Evolutionary conservation across 2,113 vertebrate species (phyloP).

Genomic region (Rhinogobius similis): DNA sequence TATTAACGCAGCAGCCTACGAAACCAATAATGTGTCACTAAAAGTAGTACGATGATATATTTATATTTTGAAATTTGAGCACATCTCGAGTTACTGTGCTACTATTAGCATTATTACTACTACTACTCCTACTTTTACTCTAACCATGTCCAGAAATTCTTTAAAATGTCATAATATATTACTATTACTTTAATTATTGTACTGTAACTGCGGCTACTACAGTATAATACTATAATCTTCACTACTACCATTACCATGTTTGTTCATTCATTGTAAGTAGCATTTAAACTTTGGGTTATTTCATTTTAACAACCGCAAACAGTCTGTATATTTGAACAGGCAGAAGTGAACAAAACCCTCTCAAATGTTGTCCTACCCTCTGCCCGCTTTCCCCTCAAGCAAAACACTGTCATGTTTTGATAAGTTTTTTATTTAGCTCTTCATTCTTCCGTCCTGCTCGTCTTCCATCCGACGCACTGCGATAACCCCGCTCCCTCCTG

Average conservation of each 20-base stretch:
- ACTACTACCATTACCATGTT: neutral
- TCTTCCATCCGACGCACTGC: constrained; percentile 40
- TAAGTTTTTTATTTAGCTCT: constrained; percentile 45
- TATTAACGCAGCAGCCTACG: no score
- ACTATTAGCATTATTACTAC: neutral
- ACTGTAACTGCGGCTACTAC: no score
- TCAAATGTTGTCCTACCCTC: constrained; percentile 45
- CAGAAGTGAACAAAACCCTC: constrained; percentile 34
- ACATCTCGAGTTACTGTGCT: no score
- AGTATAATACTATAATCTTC: no score
- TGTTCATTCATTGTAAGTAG: no score
- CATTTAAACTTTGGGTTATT: neutral
- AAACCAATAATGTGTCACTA: no score
- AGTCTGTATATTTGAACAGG: constrained; percentile 52
- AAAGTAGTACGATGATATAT: no score
- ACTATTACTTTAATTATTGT: no score
- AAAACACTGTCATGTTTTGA: constrained; percentile 44
- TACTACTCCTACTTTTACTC: neutral
- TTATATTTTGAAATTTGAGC: no score
- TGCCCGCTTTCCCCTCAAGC: neutral
- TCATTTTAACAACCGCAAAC: neutral
- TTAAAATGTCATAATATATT: no score
- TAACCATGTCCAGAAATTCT: no score
- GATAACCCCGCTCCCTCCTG: constrained; percentile 60
- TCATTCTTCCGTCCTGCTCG: constrained; percentile 43